A percentile compares a stretch with the other conserved stretches of the same genome.
These are phyloP conservation scores for Melanerpes aurifrons DNA, from an alignment of 2,113 vertebrate genomes.

Conservation along the genomic window DNA sequence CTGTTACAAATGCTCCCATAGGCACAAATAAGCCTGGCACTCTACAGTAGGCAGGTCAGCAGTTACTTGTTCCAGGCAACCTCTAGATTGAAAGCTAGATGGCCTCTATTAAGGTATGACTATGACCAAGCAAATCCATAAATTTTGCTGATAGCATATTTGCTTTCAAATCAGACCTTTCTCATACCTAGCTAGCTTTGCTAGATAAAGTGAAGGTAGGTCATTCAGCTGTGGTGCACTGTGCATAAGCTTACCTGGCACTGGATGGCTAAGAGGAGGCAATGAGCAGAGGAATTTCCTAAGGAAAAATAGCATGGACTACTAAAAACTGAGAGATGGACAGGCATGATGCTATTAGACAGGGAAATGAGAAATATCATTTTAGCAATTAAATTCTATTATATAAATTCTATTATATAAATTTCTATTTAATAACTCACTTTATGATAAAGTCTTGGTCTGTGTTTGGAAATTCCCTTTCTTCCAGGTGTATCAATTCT, in stretches of 20 bases:
- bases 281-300: background rate
- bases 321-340: background rate
- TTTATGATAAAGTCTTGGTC: background rate
- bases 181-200: background rate
- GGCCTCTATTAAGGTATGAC: background rate
- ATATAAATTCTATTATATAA: too few relatives aligned
- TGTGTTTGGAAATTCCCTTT: background rate
- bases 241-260: background rate
- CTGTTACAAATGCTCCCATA: background rate
- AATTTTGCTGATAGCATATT: background rate
- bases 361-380: background rate
- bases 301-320: background rate
- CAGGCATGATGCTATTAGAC: background rate
- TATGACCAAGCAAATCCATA: background rate
- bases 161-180: background rate
- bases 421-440: background rate
- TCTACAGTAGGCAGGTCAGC: background rate
- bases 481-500: background rate
- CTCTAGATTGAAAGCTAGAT: background rate
- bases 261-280: background rate
- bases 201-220: background rate
- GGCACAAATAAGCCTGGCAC: background rate
- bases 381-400: background rate
- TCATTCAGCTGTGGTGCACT: background rate
- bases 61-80: background rate